phyloP scores from a whole-genome alignment of 2,888 invertebrate species.

The Melanchra persicariae region DNA sequence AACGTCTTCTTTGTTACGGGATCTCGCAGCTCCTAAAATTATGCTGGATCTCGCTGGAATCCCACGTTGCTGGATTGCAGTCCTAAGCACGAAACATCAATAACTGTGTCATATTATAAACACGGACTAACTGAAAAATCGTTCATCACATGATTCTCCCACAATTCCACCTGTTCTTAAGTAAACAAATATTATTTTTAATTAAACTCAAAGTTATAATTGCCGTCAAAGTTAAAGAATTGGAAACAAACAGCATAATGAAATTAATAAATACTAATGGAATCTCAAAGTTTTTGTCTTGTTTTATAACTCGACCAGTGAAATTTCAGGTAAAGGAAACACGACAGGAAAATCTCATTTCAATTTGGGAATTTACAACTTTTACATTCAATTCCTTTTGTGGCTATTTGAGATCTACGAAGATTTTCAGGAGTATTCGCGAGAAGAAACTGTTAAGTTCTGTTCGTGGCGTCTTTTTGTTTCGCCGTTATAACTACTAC shows the following conservation, averaged over 20 bases:
- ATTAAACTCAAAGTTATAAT: slow-evolving; percentile 24
- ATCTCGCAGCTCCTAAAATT: no score
- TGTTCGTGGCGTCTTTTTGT: slow-evolving; percentile 16
- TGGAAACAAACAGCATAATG: slow-evolving; percentile 51
- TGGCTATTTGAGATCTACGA: slow-evolving; percentile 31
- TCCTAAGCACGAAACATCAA: no score
- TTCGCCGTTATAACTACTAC: background rate
- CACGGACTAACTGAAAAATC: background rate
- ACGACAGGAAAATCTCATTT: slow-evolving; percentile 47
- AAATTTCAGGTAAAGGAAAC: slow-evolving; percentile 44
- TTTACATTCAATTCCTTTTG: slow-evolving; percentile 47
- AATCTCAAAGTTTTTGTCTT: slow-evolving; percentile 54
- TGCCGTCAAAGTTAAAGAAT: slow-evolving; percentile 30
- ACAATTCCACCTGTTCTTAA: background rate
- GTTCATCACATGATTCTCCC: background rate
- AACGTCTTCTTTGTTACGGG: no score
- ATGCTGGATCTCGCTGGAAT: no score
- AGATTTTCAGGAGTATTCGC: slow-evolving; percentile 28
- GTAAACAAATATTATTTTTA: slow-evolving; percentile 19
- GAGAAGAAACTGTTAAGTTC: slow-evolving; percentile 21
- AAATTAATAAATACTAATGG: slow-evolving; percentile 61
- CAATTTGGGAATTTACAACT: slow-evolving; percentile 51
- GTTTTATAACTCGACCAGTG: slow-evolving; percentile 45
- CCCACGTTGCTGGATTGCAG: no score
- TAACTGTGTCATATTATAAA: no score